These are phyloP conservation scores for Colletes collaris DNA, from an alignment of 2,888 invertebrate species.

Conservation along the genomic window DNA sequence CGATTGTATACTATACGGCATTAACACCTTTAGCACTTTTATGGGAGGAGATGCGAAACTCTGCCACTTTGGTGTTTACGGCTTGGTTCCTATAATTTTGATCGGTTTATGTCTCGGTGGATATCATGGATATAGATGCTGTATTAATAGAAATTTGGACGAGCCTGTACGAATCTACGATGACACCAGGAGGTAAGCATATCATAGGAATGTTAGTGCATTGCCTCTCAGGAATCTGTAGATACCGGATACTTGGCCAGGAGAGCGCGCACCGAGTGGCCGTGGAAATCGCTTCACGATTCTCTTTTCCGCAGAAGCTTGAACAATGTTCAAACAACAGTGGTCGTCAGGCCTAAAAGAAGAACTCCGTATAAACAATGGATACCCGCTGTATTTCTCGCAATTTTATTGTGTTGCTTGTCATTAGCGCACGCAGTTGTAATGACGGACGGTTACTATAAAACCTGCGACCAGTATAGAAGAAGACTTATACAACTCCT, in stretches of 20 bases:
- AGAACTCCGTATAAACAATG: conserved; percentile 83
- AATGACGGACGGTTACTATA: conserved; percentile 89
- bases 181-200: conserved; percentile 43
- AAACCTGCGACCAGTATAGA: conserved; percentile 91
- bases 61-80: conserved; percentile 80
- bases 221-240: too few species aligned
- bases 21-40: conserved; percentile 78
- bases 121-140: conserved; percentile 82
- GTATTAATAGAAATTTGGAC: conserved; percentile 69
- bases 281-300: not conserved
- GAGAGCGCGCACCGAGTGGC: too few species aligned
- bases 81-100: conserved; percentile 73
- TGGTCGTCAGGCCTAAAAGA: conserved; percentile 72
- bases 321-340: conserved; percentile 64
- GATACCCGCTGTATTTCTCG: conserved; percentile 87
- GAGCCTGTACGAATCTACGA: conserved; percentile 56
- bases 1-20: conserved; percentile 81
- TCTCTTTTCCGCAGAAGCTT: conserved; percentile 53
- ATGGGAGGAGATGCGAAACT: conserved; percentile 81
- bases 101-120: conserved; percentile 72
- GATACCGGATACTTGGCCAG: too few species aligned
- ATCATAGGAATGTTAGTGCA: too few species aligned
- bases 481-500: conserved; percentile 86
- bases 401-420: conserved; percentile 87
- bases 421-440: conserved; percentile 88